Percentiles rank a stretch among this genome's conserved stretches.
Conservation (phyloP, 2,888 invertebrate genomes). For the Dasypolia templi region DNA sequence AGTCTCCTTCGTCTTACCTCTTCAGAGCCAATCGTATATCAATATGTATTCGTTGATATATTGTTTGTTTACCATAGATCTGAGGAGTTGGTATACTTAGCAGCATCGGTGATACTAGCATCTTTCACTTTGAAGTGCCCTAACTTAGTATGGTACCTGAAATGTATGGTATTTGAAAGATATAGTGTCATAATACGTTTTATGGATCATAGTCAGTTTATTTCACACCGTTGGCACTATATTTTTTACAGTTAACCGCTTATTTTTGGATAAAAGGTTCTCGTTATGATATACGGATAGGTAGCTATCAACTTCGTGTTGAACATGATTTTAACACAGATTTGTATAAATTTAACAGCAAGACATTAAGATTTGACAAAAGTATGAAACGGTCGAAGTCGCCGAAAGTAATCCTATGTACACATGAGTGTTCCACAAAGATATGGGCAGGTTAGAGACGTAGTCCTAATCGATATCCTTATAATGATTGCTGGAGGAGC, state of each 20-base stretch:
- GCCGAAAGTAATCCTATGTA: conserved; percentile 80
- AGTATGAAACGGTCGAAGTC: conserved; percentile 59
- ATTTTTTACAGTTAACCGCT: neutral
- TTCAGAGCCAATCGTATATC: conserved; percentile 65
- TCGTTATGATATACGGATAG: neutral
- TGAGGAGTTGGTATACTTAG: neutral
- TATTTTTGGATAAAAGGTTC: neutral
- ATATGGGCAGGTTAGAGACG: conserved; percentile 89
- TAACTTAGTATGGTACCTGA: conserved; percentile 14
- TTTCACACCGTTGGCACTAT: conserved; percentile 21
- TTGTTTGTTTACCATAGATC: conserved; percentile 56
- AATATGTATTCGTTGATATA: conserved; percentile 57
- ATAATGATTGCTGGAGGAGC: conserved; percentile 91
- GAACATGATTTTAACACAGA: neutral
- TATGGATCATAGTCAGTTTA: conserved; percentile 41
- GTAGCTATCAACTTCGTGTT: neutral
- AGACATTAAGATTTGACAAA: conserved; percentile 32
- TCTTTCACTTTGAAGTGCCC: conserved; percentile 2
- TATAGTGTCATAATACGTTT: conserved; percentile 19
- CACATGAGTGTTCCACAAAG: conserved; percentile 85
- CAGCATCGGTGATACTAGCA: neutral
- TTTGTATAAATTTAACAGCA: conserved; percentile 19
- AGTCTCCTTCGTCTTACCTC: conserved; percentile 78
- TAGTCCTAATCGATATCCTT: conserved; percentile 90
- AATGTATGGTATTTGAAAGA: conserved; percentile 17